Evolutionary conservation across 1,140 invertebrate genomes (phyloP), one percentile per base, ranked within the genome.

Genomic region (Subanguina moxae): DNA sequence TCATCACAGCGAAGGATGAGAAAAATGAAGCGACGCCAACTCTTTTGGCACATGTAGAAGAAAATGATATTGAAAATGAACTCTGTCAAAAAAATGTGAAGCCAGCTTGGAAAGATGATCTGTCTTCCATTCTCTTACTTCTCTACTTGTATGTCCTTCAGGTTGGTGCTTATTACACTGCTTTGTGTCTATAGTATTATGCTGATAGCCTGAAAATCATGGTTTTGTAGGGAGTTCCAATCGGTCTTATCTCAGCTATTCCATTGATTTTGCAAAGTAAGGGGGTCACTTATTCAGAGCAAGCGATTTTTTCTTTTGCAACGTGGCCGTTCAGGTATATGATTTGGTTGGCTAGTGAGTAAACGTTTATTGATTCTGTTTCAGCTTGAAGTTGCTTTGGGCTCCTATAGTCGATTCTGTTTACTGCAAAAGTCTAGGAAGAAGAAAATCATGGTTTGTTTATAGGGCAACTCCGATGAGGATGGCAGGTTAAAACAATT

Each of bases 381-480:
- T 70, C 23, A 74, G 73, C 30, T 64, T 98, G n/a, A 99, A 99
- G 85, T 84, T 98, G 27, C 82, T 99, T 52, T 99, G 95, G 96
- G 96, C 95, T 1, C 95, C 95, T 0, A 88, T 98, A 77, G 93
- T 98, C 1, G 96, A 99, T 84, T 90, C 93, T 0, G 80, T 94
- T 21, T 97, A 91, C 83, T 88, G 88, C 45, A 83, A 86, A 23
- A 85, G 86, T 71, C 90, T 97, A 84, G 95, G 95, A 1, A 85
- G 94, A 45, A 85, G 95, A 70, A 99, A 99, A 86, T 92, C 93
- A n/a, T 99, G 95, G 96, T 86, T 98, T 3, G 89, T 98, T n/a
- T n/a, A n/a, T n/a, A n/a, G n/a, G n/a, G n/a, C n/a, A n/a, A n/a
- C n/a, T n/a, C n/a, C n/a, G n/a, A n/a, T n/a, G n/a, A n/a, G n/a